phyloP scores from a whole-genome alignment of 2,113 vertebrate species.

The Gasterosteus nipponicus region DNA sequence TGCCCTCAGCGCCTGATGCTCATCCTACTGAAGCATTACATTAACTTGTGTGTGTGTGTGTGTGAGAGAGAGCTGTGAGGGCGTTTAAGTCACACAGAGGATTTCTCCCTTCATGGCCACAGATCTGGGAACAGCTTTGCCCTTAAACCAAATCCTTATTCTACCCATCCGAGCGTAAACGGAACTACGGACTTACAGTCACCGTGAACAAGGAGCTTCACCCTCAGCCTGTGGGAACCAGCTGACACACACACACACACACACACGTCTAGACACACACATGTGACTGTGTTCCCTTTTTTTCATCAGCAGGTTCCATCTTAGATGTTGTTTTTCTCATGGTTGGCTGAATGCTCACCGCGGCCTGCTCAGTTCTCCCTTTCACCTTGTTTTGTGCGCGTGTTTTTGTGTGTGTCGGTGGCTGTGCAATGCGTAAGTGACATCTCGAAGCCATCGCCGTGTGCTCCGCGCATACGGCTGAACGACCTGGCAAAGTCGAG shows the following conservation, averaged over 20 bases:
- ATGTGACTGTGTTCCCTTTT: conserved; percentile 39
- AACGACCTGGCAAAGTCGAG: conserved; percentile 32
- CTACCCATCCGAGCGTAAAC: conserved; percentile 54
- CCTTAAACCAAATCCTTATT: conserved; percentile 68
- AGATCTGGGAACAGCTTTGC: conserved; percentile 57
- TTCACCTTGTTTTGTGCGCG: conserved; percentile 12
- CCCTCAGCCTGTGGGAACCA: conserved; percentile 34
- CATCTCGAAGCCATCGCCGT: conserved; percentile 11
- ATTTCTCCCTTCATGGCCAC: conserved; percentile 62
- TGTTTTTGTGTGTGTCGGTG: not conserved
- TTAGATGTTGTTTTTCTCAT: conserved; percentile 60
- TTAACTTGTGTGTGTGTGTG: conserved; percentile 52
- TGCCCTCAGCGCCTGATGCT: conserved; percentile 54
- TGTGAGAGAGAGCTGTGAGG: conserved; percentile 15
- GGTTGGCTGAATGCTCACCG: conserved; percentile 28
- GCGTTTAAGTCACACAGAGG: conserved; percentile 52
- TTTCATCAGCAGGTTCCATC: conserved; percentile 48
- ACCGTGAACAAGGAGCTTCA: conserved; percentile 44
- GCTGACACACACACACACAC: conserved; percentile 33
- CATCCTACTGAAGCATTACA: conserved; percentile 66
- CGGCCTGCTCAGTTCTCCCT: conserved; percentile 14
- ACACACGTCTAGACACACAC: conserved; percentile 25
- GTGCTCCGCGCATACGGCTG: conserved; percentile 41
- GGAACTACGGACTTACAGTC: conserved; percentile 47
- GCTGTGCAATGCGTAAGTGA: conserved; percentile 2